These are phyloP conservation scores for Pentalonia nigronervosa DNA, from an alignment of 1,140 invertebrate genomes.

Conservation along the genomic window DNA sequence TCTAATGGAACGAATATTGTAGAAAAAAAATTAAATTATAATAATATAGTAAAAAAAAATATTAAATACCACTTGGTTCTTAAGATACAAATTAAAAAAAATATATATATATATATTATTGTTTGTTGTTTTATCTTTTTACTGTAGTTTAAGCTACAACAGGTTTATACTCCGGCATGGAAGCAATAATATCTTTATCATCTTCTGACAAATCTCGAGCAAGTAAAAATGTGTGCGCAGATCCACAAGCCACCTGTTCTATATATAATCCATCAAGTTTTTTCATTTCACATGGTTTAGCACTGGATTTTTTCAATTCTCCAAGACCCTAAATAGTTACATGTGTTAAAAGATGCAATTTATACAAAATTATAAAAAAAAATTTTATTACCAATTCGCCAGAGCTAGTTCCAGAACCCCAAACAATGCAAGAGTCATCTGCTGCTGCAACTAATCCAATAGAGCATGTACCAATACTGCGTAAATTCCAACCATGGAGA, in stretches of 20 bases:
- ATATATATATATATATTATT: conserved; percentile 13
- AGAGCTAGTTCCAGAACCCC: conserved; percentile 90
- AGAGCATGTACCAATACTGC: conserved; percentile 79
- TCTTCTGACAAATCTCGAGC: conserved; percentile 73
- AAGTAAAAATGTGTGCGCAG: conserved; percentile 81
- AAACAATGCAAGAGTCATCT: conserved; percentile 88
- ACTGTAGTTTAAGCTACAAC: conserved; percentile 37
- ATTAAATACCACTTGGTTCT: conserved; percentile 56
- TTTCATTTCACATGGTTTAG: conserved; percentile 87
- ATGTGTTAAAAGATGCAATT: conserved; percentile 37
- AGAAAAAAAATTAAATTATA: conserved; percentile 51
- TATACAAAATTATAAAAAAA: conserved; percentile 12
- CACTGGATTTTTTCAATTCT: conserved; percentile 86
- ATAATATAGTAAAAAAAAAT: conserved; percentile 52
- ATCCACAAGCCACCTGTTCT: conserved; percentile 81
- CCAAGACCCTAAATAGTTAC: conserved; percentile 76
- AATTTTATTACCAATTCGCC: conserved; percentile 79
- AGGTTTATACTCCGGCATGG: conserved; percentile 69
- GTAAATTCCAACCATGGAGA: conserved; percentile 88
- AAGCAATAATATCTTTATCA: conserved; percentile 71
- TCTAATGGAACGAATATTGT: conserved; percentile 57
- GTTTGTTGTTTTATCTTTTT: conserved; percentile 61
- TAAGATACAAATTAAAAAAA: conserved; percentile 52
- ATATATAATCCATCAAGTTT: conserved; percentile 83
- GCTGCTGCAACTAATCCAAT: conserved; percentile 87